phyloP scores from a whole-genome alignment of 1,140 invertebrate genomes.

The Pristionchus pacificus region DNA sequence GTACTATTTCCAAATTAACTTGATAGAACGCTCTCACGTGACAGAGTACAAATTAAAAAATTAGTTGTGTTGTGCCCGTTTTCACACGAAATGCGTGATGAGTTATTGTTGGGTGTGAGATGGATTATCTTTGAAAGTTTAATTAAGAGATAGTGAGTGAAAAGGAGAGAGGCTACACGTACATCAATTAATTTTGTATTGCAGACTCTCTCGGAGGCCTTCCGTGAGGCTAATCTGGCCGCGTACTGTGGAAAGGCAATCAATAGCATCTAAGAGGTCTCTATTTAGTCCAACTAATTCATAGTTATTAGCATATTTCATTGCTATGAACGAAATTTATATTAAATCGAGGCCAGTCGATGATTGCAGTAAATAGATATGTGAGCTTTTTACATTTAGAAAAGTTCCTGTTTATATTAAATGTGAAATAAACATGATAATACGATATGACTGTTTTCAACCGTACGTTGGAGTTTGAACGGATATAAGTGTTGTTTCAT shows the following conservation, averaged over 20 bases:
- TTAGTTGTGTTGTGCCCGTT: conserved; percentile 10
- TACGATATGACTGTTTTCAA: neutral
- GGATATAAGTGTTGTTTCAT: too few species aligned
- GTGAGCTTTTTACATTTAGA: neutral
- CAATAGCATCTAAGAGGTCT: conserved; percentile 67
- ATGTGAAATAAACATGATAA: neutral
- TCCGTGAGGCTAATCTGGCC: conserved; percentile 90
- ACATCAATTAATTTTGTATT: conserved; percentile 56
- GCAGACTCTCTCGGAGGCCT: conserved; percentile 91
- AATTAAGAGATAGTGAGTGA: neutral
- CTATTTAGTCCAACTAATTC: too few species aligned
- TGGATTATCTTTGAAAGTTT: neutral
- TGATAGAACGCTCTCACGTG: neutral
- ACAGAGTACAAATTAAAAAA: neutral
- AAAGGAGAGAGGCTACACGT: neutral
- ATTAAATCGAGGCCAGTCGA: too few species aligned
- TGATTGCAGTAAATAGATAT: too few species aligned
- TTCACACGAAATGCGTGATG: conserved; percentile 19
- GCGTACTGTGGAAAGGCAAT: conserved; percentile 96
- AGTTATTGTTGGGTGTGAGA: neutral
- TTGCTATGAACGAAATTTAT: too few species aligned
- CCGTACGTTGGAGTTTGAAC: too few species aligned
- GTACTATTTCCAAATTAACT: neutral
- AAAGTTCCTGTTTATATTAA: too few species aligned
- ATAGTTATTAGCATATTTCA: too few species aligned